phyloP scores from a whole-genome alignment of 2,797 vertebrate species.

The Coregonus sp. region DNA sequence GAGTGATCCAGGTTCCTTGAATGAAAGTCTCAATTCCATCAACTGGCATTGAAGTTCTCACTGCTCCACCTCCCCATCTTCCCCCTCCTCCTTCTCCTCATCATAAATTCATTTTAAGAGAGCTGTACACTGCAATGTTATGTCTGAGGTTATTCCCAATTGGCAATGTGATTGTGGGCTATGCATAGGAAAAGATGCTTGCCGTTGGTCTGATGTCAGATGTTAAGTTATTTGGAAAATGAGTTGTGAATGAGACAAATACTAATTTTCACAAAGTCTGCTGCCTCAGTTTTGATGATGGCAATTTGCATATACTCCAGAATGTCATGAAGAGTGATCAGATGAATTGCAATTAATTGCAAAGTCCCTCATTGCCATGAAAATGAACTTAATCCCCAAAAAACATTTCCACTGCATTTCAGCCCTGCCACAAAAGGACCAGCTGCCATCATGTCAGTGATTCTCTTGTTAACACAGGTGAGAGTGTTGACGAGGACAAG shows the following conservation, averaged over 20 bases:
- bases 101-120: constrained; percentile 15
- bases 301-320: too few relatives aligned
- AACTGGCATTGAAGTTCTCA: constrained; percentile 32
- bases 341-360: too few relatives aligned
- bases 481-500: too few relatives aligned
- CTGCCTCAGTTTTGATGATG: too few relatives aligned
- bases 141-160: background rate
- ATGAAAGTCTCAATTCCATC: constrained; percentile 40
- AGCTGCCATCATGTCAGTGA: too few relatives aligned
- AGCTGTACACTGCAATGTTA: background rate
- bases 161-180: background rate
- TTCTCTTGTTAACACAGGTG: too few relatives aligned
- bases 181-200: background rate
- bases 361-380: too few relatives aligned
- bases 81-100: constrained; percentile 36
- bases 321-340: too few relatives aligned
- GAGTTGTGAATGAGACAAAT: background rate
- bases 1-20: constrained; percentile 14
- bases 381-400: too few relatives aligned
- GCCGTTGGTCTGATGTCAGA: background rate
- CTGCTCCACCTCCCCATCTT: constrained; percentile 46
- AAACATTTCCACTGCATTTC: too few relatives aligned
- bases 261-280: too few relatives aligned
- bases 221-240: background rate
- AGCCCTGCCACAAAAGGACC: too few relatives aligned